Percentiles rank a stretch among this genome's conserved stretches.
Evolutionary conservation across 1,140 invertebrate genomes (phyloP).

Genomic region (Drosophila ogumai): DNA sequence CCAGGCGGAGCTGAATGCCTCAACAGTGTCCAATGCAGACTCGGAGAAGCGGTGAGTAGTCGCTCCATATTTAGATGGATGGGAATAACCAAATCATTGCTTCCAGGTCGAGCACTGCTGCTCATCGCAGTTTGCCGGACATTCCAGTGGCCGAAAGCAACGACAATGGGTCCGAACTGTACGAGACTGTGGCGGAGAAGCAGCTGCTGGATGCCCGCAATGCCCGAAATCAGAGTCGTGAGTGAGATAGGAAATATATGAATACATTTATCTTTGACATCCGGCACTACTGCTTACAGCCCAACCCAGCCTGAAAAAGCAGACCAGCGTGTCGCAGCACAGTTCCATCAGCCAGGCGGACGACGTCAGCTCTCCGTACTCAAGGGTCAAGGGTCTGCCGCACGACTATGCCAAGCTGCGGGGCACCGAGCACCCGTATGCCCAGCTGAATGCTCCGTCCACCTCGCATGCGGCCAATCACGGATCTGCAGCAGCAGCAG

Average conservation of each 20-base stretch:
- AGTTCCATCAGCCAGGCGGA: conserved; percentile 87
- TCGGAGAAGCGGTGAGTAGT: conserved; percentile 74
- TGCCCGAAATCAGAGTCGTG: conserved; percentile 75
- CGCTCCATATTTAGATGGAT: too few species aligned
- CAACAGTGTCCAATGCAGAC: conserved; percentile 79
- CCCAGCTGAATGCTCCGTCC: conserved; percentile 86
- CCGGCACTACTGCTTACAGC: conserved; percentile 38
- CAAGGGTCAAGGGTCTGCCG: conserved; percentile 86
- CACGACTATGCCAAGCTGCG: conserved; percentile 86
- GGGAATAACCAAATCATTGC: not conserved
- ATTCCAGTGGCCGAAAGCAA: conserved; percentile 87
- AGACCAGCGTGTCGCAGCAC: conserved; percentile 86
- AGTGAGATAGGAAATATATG: conserved; percentile 4
- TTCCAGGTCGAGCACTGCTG: conserved; percentile 81
- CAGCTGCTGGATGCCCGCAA: conserved; percentile 73
- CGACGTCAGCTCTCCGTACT: conserved; percentile 87
- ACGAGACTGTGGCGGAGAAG: conserved; percentile 89
- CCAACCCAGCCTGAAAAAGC: conserved; percentile 78
- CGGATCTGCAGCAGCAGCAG: conserved; percentile 47
- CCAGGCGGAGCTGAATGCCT: conserved; percentile 75
- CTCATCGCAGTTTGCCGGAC: conserved; percentile 88
- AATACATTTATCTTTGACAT: not conserved
- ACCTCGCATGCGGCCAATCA: conserved; percentile 58
- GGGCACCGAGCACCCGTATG: conserved; percentile 88
- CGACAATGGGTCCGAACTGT: conserved; percentile 88